phyloP scores from a whole-genome alignment of 2,797 vertebrate species.

The Steatocranus sp. region DNA sequence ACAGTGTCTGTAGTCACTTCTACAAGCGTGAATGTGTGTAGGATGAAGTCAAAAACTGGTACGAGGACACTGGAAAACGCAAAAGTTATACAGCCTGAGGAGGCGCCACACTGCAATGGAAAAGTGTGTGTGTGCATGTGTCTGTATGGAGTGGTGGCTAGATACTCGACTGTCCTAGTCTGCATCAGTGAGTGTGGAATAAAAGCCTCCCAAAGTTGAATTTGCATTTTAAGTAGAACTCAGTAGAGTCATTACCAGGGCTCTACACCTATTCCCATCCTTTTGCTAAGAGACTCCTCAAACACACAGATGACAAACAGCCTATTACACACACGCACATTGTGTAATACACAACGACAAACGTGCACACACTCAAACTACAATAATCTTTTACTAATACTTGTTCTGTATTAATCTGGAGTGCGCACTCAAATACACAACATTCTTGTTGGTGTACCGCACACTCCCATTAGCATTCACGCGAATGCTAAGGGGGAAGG shows the following conservation, averaged over 20 bases:
- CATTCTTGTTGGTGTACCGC: not conserved
- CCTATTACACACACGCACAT: not conserved
- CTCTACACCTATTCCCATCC: not conserved
- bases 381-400: not conserved
- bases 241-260: not conserved
- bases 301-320: not conserved
- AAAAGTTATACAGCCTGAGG: not conserved
- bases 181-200: not conserved
- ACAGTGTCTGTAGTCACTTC: not conserved
- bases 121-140: not conserved
- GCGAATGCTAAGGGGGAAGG: not conserved
- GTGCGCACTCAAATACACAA: not conserved
- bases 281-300: not conserved
- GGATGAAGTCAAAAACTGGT: not conserved
- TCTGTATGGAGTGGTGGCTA: not conserved
- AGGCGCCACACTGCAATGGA: not conserved
- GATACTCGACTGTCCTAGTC: not conserved
- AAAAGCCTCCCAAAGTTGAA: constrained; percentile 6
- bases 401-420: not conserved
- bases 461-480: not conserved
- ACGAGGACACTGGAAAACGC: not conserved
- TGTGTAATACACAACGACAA: not conserved
- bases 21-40: not conserved
- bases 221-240: constrained; percentile 24
- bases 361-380: not conserved